phyloP scores from a whole-genome alignment of 2,797 vertebrate genomes.

The Neosilurus mollespiculum region DNA sequence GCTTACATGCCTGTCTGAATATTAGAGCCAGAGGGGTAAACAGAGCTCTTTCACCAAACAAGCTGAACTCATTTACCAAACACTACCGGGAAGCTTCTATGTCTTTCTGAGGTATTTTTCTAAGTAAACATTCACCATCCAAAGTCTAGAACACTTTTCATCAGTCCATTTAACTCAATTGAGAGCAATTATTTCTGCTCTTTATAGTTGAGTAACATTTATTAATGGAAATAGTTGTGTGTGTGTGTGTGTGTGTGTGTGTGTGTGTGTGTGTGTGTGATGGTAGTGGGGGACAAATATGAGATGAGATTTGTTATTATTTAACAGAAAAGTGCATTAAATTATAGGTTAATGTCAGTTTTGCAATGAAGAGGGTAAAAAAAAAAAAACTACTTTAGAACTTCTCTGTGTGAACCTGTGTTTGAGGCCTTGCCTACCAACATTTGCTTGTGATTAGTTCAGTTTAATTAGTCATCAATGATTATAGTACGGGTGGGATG shows the following conservation, averaged over 20 bases:
- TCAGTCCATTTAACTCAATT: neutral
- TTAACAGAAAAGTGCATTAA: neutral
- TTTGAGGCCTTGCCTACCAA: constrained; percentile 32
- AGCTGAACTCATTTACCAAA: constrained; percentile 22
- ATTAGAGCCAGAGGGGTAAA: constrained; percentile 41
- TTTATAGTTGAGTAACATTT: neutral
- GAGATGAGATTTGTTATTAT: neutral
- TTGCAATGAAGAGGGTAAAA: constrained; percentile 40
- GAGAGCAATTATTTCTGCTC: constrained; percentile 3
- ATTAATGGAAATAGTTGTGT: constrained; percentile 5
- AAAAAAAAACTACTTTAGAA: constrained; percentile 64
- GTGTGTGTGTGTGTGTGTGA: too few relatives aligned
- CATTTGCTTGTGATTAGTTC: constrained; percentile 14
- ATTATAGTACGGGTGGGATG: neutral
- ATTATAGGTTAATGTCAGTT: constrained; percentile 8
- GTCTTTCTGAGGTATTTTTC: constrained; percentile 20
- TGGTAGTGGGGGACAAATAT: neutral
- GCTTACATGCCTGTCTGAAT: constrained; percentile 35
- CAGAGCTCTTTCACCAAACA: constrained; percentile 23
- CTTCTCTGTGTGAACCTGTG: constrained; percentile 32
- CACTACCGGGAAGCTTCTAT: constrained; percentile 9
- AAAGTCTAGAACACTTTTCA: constrained; percentile 6
- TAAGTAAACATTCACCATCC: constrained; percentile 28
- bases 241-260: too few relatives aligned
- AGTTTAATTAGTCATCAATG: neutral